Evolutionary conservation across 2,888 invertebrate genomes (phyloP), one percentile per base, ranked within the genome.

Genomic region (Podotricha telesiphe): DNA sequence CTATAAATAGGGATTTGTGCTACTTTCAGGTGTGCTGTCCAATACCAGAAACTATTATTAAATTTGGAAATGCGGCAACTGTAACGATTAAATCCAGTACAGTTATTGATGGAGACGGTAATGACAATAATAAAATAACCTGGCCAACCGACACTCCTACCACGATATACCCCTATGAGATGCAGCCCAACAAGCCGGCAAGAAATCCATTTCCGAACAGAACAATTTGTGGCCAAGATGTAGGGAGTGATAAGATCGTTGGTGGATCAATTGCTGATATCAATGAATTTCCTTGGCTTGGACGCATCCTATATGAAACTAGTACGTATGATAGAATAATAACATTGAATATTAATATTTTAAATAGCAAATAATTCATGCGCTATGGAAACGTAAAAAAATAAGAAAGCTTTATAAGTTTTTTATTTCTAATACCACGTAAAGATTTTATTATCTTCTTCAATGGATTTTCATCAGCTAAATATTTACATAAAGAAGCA

Each of bases 261-360:
- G 91, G 93, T n/a, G 95, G 95, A 0, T 80, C 85, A 37, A 81
- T 87, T 64, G 89, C 94, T 0, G 82, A 79, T 0, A 76, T 94
- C 7, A 88, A 91, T 19, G 94, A 95, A 53, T 94, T 89, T 77
- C 95, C 95, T 0, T 95, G 95, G 95, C 93, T 94, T 89, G 94
- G 91, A 0, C 82, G 94, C 7, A 79, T 95, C 47, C 94, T 94
- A 50, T 95, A 95, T 67, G 78, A 79, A 19, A 34, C 17, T 19
- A 22, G 79, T 78, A 71, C 73, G 73, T 45, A 59, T 28, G 28
- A 28, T 28, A 6, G 6, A 4, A 28, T 28, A 6, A 28, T 10
- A 17, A 17, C 5, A 34, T 55, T 5, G 0, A 17, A 17, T 37
- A 5, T 22, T 34, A 34, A 55, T 19, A 34, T n/a, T 53, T 28